Evolutionary conservation across 2,797 vertebrate species (phyloP).

Genomic region (Carcharodon carcharias): DNA sequence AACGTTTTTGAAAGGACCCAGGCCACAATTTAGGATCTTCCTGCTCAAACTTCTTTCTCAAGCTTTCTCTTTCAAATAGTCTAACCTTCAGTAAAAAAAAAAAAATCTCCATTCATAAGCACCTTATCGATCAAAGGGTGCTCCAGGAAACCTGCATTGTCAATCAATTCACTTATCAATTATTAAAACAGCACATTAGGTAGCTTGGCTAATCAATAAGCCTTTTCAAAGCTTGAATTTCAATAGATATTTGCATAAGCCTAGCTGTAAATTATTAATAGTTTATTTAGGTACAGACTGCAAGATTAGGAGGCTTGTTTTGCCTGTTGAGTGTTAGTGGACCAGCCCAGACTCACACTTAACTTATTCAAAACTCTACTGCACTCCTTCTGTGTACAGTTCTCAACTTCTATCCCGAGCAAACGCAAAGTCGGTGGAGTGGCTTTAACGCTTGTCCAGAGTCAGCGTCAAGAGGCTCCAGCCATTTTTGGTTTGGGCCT

Average conservation of each 20-base stretch:
- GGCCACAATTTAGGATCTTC: neutral
- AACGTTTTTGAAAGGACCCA: neutral
- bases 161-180: neutral
- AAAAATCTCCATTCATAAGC: neutral
- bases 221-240: neutral
- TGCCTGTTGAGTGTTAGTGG: neutral
- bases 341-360: neutral
- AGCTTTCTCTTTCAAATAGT: neutral
- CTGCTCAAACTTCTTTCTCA: neutral
- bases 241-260: neutral
- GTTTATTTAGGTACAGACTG: neutral
- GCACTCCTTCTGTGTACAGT: neutral
- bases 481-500: neutral
- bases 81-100: neutral
- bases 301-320: neutral
- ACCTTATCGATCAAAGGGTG: neutral
- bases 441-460: neutral
- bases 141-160: neutral
- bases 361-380: neutral
- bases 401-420: neutral
- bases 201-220: neutral
- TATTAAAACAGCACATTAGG: neutral
- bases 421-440: neutral
- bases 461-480: neutral
- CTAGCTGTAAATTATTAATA: neutral